Percentiles rank a stretch among this genome's conserved stretches.
These are phyloP conservation scores for Camelus dromedarius DNA, from an alignment of 2,113 vertebrate species.

Conservation along the genomic window DNA sequence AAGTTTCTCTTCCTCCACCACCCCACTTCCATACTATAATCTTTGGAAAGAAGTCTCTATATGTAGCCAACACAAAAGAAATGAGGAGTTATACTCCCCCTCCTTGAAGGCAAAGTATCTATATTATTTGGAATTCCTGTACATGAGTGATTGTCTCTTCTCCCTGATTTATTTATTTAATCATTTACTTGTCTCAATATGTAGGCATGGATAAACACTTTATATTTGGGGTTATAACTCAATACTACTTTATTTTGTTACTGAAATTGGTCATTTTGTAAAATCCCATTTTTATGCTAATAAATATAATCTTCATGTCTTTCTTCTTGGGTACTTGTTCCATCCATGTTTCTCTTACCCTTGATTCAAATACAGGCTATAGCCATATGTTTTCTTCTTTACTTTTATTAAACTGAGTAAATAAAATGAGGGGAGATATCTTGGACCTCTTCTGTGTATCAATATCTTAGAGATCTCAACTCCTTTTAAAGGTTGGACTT, in stretches of 20 bases:
- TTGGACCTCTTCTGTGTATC: background rate
- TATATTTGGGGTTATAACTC: conserved; percentile 29
- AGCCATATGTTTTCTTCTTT: background rate
- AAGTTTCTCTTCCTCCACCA: background rate
- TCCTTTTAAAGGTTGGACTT: conserved; percentile 26
- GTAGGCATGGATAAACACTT: conserved; percentile 40
- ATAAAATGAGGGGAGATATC: background rate
- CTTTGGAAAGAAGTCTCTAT: background rate
- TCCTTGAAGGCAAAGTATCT: conserved; percentile 5
- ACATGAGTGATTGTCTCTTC: background rate
- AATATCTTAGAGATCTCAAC: background rate
- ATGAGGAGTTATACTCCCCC: background rate
- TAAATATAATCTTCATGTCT: conserved; percentile 30
- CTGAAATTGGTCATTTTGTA: conserved; percentile 44
- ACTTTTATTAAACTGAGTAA: conserved; percentile 53
- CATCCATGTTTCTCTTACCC: conserved; percentile 33
- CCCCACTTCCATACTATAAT: background rate
- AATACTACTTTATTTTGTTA: conserved; percentile 40
- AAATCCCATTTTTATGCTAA: conserved; percentile 25
- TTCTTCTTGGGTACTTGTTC: conserved; percentile 43
- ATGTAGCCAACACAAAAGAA: background rate
- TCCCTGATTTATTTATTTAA: background rate
- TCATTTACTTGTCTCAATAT: conserved; percentile 41
- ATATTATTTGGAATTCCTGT: conserved; percentile 51
- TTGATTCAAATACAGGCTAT: conserved; percentile 17